Evolutionary conservation across 2,113 vertebrate species (phyloP).

Genomic region (Gobius niger): DNA sequence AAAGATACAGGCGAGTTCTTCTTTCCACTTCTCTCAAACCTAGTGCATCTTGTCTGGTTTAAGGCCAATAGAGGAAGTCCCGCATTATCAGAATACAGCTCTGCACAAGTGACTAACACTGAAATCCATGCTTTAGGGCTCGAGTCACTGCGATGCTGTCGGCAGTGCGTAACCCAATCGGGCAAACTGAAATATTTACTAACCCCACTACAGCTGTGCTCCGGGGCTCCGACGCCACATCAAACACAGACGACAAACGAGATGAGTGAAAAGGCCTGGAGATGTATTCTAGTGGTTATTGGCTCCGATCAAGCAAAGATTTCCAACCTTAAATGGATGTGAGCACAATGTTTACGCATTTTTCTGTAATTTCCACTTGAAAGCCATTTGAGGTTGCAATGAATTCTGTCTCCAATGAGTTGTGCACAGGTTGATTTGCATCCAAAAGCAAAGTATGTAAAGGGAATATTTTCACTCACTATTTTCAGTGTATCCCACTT

Average conservation of each 20-base stretch:
- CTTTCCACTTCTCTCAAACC: constrained; percentile 4
- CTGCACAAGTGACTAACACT: constrained; percentile 13
- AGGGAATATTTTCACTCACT: too few species aligned
- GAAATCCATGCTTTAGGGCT: background rate
- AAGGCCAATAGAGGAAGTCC: constrained; percentile 3
- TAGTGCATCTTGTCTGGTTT: background rate
- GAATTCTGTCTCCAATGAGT: background rate
- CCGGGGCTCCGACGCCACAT: constrained; percentile 9
- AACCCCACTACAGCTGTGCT: constrained; percentile 30
- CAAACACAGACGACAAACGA: constrained; percentile 32
- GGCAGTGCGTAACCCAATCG: constrained; percentile 41
- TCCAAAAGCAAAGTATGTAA: too few species aligned
- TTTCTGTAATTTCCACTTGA: background rate
- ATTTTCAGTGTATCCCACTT: too few species aligned
- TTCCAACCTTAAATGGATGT: background rate
- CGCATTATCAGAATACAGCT: constrained; percentile 11
- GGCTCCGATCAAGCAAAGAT: background rate
- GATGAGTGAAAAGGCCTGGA: constrained; percentile 6
- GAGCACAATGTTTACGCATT: background rate
- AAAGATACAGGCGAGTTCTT: background rate
- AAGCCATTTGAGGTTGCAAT: too few species aligned
- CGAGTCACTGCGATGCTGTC: constrained; percentile 12
- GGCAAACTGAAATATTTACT: constrained; percentile 57
- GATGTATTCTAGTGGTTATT: constrained; percentile 2
- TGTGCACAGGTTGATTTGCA: background rate